Conservation (phyloP, 2,888 invertebrate species). For the Tenthredo mesomela region DNA sequence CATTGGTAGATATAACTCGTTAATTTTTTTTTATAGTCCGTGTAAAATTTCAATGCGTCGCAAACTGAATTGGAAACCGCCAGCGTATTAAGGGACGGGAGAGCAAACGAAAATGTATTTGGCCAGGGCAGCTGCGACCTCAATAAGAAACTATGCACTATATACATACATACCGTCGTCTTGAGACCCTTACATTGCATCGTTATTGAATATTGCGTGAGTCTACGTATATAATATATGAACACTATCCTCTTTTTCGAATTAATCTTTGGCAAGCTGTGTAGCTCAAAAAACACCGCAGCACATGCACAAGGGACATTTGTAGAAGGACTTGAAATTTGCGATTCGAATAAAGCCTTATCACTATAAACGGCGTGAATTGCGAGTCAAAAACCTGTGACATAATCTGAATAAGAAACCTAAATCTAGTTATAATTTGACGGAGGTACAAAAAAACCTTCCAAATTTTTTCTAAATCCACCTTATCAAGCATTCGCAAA, state of each 20-base stretch:
- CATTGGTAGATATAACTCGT: not conserved
- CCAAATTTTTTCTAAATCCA: not conserved
- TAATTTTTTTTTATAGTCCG: slow-evolving; percentile 26
- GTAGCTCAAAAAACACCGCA: not conserved
- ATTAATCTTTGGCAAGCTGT: slow-evolving; percentile 6
- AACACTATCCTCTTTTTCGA: not conserved
- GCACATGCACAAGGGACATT: not conserved
- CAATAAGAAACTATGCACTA: slow-evolving; percentile 11
- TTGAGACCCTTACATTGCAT: not conserved
- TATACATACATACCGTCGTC: not conserved
- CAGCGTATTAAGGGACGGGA: not conserved
- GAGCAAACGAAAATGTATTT: not conserved
- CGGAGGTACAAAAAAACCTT: not conserved
- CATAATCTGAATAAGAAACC: not conserved
- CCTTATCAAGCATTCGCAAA: not conserved
- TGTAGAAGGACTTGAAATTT: not conserved
- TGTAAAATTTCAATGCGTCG: not conserved
- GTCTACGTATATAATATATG: not conserved
- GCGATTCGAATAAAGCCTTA: not conserved
- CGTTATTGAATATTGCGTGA: slow-evolving; percentile 16
- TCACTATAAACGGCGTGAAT: not conserved
- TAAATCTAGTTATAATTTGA: not conserved
- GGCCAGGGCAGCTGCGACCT: slow-evolving; percentile 2
- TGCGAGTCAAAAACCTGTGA: not conserved
- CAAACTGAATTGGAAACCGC: slow-evolving; percentile 36